Percentiles rank a stretch among this genome's conserved stretches.
Conservation (phyloP, 2,797 vertebrate genomes). For the Hyperoplus lanceolatus region DNA sequence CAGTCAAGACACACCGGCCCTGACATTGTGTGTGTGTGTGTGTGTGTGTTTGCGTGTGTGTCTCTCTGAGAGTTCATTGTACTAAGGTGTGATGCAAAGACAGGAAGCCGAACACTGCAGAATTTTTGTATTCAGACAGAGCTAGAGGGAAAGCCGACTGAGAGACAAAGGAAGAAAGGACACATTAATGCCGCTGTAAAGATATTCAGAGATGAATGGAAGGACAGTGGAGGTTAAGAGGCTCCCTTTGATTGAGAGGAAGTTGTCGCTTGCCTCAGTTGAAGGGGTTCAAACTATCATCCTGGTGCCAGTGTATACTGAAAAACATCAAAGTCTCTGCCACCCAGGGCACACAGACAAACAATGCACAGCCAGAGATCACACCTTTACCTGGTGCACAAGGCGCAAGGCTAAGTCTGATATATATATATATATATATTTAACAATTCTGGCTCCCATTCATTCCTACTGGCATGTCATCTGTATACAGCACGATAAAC, state of each 20-base stretch:
- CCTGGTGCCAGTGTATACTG: constrained; percentile 13
- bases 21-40: background rate
- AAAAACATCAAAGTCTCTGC: constrained; percentile 35
- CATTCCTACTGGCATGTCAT: constrained; percentile 29
- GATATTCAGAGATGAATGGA: constrained; percentile 9
- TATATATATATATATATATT: constrained; percentile 1
- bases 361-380: constrained; percentile 6
- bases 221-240: constrained; percentile 32
- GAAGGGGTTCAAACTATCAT: constrained; percentile 48
- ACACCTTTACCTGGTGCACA: background rate
- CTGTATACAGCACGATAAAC: constrained; percentile 44
- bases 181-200: background rate
- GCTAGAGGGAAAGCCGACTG: background rate
- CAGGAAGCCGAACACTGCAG: constrained; percentile 17
- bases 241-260: constrained; percentile 30
- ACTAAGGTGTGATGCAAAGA: constrained; percentile 45
- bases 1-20: constrained; percentile 16
- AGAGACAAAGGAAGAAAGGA: constrained; percentile 11
- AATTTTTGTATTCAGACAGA: constrained; percentile 11
- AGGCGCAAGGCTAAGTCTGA: constrained; percentile 7
- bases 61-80: constrained; percentile 4
- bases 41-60: background rate
- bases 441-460: constrained; percentile 18
- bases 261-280: constrained; percentile 7
- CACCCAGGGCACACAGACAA: constrained; percentile 20